Conservation (phyloP, 2,888 invertebrate genomes). For the Drosophila anomalata region DNA sequence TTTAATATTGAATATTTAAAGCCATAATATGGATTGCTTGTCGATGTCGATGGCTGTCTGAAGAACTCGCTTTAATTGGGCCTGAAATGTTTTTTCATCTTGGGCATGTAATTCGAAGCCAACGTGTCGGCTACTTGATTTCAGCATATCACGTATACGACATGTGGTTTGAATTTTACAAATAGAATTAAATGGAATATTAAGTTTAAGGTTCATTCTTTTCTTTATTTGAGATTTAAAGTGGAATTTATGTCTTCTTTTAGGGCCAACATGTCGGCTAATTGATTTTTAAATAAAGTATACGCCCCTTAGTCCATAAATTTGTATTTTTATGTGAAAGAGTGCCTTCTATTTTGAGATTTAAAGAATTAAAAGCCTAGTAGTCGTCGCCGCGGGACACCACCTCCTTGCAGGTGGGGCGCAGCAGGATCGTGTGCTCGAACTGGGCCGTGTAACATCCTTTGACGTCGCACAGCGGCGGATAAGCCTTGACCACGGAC, state of each 20-base stretch:
- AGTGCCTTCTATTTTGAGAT: background rate
- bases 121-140: background rate
- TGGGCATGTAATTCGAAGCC: background rate
- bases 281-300: too few species aligned
- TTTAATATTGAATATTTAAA: background rate
- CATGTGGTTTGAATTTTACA: background rate
- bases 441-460: conserved; percentile 99
- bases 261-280: too few species aligned
- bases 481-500: conserved; percentile 98
- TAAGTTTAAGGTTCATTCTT: too few species aligned
- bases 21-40: background rate
- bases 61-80: too few species aligned
- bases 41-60: too few species aligned
- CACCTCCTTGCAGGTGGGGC: conserved; percentile 99
- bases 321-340: background rate
- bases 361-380: conserved; percentile 44
- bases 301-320: background rate
- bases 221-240: too few species aligned
- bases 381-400: conserved; percentile 98
- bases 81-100: too few species aligned
- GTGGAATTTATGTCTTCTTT: background rate
- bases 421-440: conserved; percentile 98
- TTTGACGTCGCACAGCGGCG: conserved; percentile 97
- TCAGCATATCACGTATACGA: background rate
- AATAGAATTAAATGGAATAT: too few species aligned